Percentiles rank a stretch among this genome's conserved stretches.
phyloP scores from a whole-genome alignment of 2,113 vertebrate species.

The Scomber colias region DNA sequence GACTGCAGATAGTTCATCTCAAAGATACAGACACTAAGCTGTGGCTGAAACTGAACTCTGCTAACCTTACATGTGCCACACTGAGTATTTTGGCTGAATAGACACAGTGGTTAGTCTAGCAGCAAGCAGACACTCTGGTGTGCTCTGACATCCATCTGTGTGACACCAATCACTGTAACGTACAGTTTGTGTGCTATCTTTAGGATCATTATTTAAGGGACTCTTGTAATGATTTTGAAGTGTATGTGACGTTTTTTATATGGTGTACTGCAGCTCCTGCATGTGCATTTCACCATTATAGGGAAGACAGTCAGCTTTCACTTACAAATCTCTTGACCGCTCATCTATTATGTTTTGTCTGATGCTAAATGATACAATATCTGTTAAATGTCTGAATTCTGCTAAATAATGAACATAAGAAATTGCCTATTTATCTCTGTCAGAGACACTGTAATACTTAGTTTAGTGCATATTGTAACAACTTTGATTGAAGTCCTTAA shows the following conservation, averaged over 20 bases:
- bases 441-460: constrained; percentile 9
- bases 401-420: constrained; percentile 19
- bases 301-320: background rate
- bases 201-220: constrained; percentile 4
- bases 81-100: constrained; percentile 20
- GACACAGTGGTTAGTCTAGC: background rate
- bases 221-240: background rate
- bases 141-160: background rate
- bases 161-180: background rate
- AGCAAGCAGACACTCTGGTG: constrained; percentile 1
- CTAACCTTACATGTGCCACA: background rate
- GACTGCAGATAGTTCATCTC: background rate
- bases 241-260: background rate
- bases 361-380: constrained; percentile 29
- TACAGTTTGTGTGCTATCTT: background rate
- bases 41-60: background rate
- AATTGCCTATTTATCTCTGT: background rate
- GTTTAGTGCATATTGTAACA: background rate
- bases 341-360: constrained; percentile 13
- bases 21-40: background rate
- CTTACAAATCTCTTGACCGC: background rate
- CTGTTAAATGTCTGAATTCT: background rate
- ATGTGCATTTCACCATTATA: background rate
- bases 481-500: background rate
- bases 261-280: background rate